A percentile compares a stretch with the other conserved stretches of the same genome.
phyloP scores from a whole-genome alignment of 2,113 vertebrate species.

The Anseranas semipalmata region DNA sequence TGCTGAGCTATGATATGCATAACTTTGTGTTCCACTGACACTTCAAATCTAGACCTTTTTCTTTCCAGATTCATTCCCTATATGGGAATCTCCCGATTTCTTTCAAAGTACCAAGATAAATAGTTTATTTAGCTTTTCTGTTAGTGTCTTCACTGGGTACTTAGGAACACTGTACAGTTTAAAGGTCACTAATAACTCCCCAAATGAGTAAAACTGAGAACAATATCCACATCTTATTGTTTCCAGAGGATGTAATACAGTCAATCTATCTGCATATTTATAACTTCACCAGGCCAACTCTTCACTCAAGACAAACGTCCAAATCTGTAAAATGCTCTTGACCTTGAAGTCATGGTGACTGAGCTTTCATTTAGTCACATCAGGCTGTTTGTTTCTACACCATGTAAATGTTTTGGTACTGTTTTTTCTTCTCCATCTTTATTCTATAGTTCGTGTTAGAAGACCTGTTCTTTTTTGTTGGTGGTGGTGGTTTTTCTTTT shows the following conservation, averaged over 20 bases:
- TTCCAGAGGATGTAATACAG: neutral
- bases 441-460: neutral
- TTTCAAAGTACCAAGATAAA: neutral
- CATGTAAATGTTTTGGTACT: neutral
- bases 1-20: neutral
- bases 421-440: neutral
- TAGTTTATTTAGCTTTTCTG: neutral
- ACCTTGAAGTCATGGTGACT: neutral
- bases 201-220: neutral
- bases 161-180: neutral
- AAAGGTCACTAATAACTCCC: neutral
- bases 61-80: neutral
- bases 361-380: neutral
- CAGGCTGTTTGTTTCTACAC: neutral
- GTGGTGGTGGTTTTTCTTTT: too few relatives aligned
- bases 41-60: neutral
- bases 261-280: neutral
- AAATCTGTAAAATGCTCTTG: neutral
- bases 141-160: neutral
- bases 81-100: neutral
- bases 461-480: neutral
- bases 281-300: neutral
- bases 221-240: neutral
- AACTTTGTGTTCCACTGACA: neutral
- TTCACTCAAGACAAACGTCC: neutral